Conservation (phyloP, 2,113 vertebrate genomes). For the Aptenodytes forsteri region DNA sequence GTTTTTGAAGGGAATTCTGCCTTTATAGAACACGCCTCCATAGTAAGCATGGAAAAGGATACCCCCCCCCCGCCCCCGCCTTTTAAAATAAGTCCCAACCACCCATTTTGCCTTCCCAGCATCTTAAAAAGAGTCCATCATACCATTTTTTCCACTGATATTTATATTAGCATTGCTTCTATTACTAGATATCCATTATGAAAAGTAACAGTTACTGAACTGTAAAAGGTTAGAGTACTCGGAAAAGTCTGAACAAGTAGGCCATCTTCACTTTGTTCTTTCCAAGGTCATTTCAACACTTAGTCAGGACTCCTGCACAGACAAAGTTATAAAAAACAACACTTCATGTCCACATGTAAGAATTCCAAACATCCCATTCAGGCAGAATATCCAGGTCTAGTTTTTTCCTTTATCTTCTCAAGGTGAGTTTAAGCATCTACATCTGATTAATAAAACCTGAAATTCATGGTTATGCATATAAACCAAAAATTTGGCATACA, state of each 20-base stretch:
- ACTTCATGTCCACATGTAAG: not conserved
- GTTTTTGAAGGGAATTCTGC: not conserved
- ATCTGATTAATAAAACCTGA: not conserved
- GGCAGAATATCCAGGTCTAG: rapidly evolving
- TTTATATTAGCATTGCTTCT: not conserved
- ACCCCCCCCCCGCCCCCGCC: too few species aligned
- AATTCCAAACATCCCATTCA: not conserved
- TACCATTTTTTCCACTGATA: not conserved
- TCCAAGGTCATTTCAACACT: not conserved
- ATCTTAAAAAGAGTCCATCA: not conserved
- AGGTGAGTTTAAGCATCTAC: not conserved
- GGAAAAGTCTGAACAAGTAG: rapidly evolving
- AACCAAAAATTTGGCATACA: not conserved
- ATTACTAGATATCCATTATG: not conserved
- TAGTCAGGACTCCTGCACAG: not conserved
- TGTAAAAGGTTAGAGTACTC: not conserved
- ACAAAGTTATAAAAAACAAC: not conserved
- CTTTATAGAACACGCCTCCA: not conserved
- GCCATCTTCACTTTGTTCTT: not conserved
- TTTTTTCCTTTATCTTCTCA: not conserved
- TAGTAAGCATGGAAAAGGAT: not conserved
- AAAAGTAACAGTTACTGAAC: not conserved
- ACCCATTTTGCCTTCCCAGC: not conserved
- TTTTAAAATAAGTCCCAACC: not conserved
- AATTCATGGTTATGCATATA: not conserved